These are phyloP conservation scores for Fulica atra DNA, from an alignment of 2,113 vertebrate genomes.

Conservation along the genomic window DNA sequence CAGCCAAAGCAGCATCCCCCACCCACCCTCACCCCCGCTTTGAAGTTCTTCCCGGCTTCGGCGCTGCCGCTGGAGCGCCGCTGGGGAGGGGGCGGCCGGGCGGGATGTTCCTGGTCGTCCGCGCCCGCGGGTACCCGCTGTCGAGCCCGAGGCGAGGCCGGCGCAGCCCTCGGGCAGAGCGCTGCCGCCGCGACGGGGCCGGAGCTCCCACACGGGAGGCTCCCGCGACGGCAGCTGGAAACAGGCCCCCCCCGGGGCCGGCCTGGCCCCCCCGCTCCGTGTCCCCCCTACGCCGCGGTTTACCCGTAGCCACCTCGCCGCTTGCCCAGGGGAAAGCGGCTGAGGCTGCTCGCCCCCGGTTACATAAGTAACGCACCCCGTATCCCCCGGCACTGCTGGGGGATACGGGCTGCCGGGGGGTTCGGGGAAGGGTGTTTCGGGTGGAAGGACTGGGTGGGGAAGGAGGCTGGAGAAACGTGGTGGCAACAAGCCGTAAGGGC, in stretches of 20 bases:
- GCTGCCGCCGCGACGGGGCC: neutral
- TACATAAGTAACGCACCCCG: slow-evolving; percentile 75
- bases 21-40: neutral
- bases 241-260: neutral
- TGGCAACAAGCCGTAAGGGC: neutral
- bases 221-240: neutral
- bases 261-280: neutral
- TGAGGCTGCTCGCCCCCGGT: slow-evolving; percentile 54
- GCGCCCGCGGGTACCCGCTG: neutral
- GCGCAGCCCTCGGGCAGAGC: too few species aligned
- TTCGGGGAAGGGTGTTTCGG: neutral
- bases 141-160: neutral
- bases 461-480: neutral
- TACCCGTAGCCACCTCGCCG: neutral
- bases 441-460: neutral
- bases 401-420: slow-evolving; percentile 16
- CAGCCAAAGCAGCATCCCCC: neutral
- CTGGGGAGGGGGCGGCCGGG: neutral
- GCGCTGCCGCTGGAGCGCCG: neutral
- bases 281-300: neutral
- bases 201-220: neutral
- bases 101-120: neutral
- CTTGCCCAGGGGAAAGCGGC: neutral
- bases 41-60: neutral
- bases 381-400: neutral